Conservation (phyloP, 2,113 vertebrate genomes). For the Notiomystis cincta region DNA sequence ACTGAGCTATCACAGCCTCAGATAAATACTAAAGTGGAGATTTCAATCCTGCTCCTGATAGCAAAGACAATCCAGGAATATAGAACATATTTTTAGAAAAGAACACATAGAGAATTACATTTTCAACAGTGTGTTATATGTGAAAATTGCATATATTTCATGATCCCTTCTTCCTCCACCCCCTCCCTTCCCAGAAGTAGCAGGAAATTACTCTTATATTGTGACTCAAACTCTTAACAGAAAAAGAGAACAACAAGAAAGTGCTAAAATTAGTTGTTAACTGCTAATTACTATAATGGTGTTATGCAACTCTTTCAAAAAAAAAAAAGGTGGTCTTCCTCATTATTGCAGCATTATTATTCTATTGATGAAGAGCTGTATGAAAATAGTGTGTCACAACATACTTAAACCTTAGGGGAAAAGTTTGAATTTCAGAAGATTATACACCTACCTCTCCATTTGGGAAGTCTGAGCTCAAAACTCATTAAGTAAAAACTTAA, state of each 20-base stretch:
- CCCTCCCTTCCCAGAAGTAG: not conserved
- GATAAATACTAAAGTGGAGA: conserved; percentile 98
- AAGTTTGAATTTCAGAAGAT: conserved; percentile 38
- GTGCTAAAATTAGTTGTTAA: conserved; percentile 11
- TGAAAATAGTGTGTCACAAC: not conserved
- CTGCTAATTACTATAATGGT: conserved; percentile 48
- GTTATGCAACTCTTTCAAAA: not conserved
- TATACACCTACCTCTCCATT: not conserved
- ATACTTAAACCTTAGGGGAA: conserved; percentile 5
- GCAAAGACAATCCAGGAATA: conserved; percentile 86
- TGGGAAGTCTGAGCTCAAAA: conserved; percentile 18
- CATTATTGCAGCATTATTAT: not conserved
- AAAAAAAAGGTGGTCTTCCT: not conserved
- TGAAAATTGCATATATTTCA: conserved; percentile 66
- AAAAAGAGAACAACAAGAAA: conserved; percentile 3
- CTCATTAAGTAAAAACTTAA: not conserved
- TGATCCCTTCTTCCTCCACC: conserved; percentile 13
- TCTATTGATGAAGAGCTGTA: conserved; percentile 32
- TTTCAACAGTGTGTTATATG: conserved; percentile 40
- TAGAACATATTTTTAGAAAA: conserved; percentile 69
- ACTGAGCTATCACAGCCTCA: conserved; percentile 94
- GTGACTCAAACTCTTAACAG: conserved; percentile 1
- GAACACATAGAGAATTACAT: conserved; percentile 71
- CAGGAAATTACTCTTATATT: conserved; percentile 44
- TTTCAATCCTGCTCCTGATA: conserved; percentile 85